A percentile compares a stretch with the other conserved stretches of the same genome.
Conservation (phyloP, 1,140 invertebrate genomes). For the Myzus persicae region DNA sequence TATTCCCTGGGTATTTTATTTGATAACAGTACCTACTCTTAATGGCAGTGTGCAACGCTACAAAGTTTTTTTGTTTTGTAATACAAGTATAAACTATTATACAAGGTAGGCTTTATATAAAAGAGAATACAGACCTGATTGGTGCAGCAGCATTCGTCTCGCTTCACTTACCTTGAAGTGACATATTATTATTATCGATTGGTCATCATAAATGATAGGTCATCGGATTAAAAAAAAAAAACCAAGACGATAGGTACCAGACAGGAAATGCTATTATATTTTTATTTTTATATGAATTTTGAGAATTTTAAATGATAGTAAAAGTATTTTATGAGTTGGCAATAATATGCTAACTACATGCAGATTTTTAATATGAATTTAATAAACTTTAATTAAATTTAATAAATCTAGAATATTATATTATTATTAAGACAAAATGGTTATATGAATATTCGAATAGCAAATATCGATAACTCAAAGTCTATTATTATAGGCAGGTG, state of each 20-base stretch:
- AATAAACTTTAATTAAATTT: background rate
- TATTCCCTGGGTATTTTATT: background rate
- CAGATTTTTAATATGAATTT: background rate
- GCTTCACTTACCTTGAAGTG: background rate
- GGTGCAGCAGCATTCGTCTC: background rate
- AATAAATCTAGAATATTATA: background rate
- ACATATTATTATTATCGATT: background rate
- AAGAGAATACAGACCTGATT: background rate
- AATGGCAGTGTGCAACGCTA: background rate
- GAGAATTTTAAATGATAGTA: background rate
- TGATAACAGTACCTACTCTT: background rate
- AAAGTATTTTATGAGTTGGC: background rate
- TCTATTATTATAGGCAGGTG: no score
- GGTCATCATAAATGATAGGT: background rate
- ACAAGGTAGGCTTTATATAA: background rate
- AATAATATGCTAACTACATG: no score
- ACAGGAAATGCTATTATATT: background rate
- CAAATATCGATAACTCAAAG: no score
- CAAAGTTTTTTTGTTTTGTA: background rate
- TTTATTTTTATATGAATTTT: background rate
- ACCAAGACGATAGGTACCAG: background rate
- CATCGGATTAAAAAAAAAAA: background rate
- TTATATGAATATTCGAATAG: no score
- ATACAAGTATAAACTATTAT: background rate
- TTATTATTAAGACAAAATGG: no score